These are phyloP conservation scores for Eulemur albifrons DNA, from an alignment of 2,797 vertebrate genomes.

Conservation along the genomic window DNA sequence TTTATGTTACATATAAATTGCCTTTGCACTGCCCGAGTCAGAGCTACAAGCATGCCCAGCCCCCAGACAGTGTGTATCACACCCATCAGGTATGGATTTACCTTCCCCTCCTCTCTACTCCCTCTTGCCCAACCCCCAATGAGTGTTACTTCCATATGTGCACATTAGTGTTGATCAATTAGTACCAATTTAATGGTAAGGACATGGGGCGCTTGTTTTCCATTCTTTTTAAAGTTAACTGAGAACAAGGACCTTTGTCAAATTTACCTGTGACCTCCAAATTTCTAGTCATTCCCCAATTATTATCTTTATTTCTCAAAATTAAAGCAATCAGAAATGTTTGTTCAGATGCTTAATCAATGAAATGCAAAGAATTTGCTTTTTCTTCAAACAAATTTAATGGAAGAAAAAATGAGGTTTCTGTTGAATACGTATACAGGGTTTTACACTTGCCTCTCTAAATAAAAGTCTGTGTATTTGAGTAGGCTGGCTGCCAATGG, in stretches of 20 bases:
- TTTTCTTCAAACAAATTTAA: constrained; percentile 14
- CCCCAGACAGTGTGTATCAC: too few species aligned
- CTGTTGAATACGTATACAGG: neutral
- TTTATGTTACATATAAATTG: too few species aligned
- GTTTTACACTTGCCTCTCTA: constrained; percentile 33
- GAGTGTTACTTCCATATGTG: too few species aligned
- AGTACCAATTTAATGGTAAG: too few species aligned
- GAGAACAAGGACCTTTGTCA: constrained; percentile 5
- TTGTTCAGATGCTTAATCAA: neutral
- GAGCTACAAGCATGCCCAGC: too few species aligned
- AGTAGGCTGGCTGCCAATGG: neutral
- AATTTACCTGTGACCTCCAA: neutral
- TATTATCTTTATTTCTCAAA: constrained; percentile 4
- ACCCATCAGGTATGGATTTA: too few species aligned
- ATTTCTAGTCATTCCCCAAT: constrained; percentile 15
- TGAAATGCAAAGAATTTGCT: constrained; percentile 1
- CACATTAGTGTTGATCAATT: too few species aligned
- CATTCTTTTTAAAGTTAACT: neutral
- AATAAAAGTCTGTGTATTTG: constrained; percentile 37
- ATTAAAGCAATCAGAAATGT: constrained; percentile 30
- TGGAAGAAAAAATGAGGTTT: neutral
- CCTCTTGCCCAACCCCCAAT: too few species aligned
- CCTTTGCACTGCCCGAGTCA: too few species aligned
- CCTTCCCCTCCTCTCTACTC: too few species aligned
- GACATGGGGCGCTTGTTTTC: too few species aligned